phyloP scores from a whole-genome alignment of 2,113 vertebrate genomes.

The Colinus virginianus region DNA sequence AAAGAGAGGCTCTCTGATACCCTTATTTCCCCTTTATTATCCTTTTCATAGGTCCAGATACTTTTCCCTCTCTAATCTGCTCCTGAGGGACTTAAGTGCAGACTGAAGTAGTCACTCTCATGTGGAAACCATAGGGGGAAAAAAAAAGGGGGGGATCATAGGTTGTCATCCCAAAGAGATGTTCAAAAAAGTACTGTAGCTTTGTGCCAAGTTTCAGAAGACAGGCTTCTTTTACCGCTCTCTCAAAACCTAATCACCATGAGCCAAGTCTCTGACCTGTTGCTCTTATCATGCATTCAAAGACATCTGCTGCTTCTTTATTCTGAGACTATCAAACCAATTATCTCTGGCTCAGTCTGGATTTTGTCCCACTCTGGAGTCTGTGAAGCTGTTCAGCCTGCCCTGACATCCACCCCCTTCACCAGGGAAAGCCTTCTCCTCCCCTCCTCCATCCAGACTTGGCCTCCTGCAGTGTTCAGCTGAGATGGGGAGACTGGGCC shows the following conservation, averaged over 20 bases:
- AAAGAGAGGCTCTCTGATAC: constrained; percentile 27
- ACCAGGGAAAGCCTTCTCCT: not conserved
- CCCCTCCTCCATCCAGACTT: not conserved
- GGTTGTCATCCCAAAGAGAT: constrained; percentile 2
- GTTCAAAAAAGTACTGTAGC: not conserved
- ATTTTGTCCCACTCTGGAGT: not conserved
- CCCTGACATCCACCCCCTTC: fast-evolving
- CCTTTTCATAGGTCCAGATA: not conserved
- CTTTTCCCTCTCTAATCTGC: not conserved
- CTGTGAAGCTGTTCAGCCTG: not conserved
- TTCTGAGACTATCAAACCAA: not conserved
- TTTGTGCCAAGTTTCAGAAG: constrained; percentile 15
- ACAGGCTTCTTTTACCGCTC: not conserved
- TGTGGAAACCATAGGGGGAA: not conserved
- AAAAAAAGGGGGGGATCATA: not conserved
- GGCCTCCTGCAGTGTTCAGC: not conserved
- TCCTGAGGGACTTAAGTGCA: constrained; percentile 17
- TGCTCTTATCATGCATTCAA: not conserved
- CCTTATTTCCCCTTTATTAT: not conserved
- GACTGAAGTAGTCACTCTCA: not conserved
- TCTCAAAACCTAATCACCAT: not conserved
- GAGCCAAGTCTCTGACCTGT: not conserved
- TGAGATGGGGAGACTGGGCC: not conserved
- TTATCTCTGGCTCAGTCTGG: not conserved
- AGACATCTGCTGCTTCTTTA: not conserved